Conservation (phyloP, 2,888 invertebrate species). For the Drosophila silvestris region DNA sequence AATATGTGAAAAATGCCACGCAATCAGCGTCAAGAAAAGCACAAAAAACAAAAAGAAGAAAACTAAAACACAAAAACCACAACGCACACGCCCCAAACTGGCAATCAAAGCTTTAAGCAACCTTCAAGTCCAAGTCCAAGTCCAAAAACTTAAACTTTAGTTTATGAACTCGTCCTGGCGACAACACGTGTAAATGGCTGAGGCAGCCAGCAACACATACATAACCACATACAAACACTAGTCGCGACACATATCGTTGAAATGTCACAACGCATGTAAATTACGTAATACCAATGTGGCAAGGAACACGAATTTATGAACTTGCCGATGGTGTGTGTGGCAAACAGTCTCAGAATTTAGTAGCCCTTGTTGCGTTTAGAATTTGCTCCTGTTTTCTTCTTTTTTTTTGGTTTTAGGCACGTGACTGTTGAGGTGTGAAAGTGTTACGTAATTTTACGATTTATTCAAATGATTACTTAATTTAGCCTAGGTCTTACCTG, state of each 20-base stretch:
- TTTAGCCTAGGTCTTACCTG: neutral
- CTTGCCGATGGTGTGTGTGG: slow-evolving; percentile 26
- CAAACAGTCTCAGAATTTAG: slow-evolving; percentile 16
- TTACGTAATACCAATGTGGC: slow-evolving; percentile 57
- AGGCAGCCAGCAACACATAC: slow-evolving; percentile 3
- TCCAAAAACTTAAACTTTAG: slow-evolving; percentile 50
- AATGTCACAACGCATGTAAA: slow-evolving; percentile 64
- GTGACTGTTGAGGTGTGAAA: neutral
- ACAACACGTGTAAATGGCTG: slow-evolving; percentile 52
- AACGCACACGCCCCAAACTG: slow-evolving; percentile 33
- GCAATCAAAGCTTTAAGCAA: slow-evolving; percentile 34
- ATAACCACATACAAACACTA: neutral
- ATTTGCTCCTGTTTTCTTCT: neutral
- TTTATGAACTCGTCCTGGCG: slow-evolving; percentile 72
- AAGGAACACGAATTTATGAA: slow-evolving; percentile 56
- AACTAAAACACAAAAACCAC: slow-evolving; percentile 24
- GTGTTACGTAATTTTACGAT: neutral
- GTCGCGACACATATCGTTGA: slow-evolving; percentile 19
- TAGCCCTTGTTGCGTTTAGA: neutral
- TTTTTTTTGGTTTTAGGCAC: neutral
- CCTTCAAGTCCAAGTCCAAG: slow-evolving; percentile 1
- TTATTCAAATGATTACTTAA: neutral
- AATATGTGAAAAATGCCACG: slow-evolving; percentile 79
- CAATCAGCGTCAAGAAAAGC: slow-evolving; percentile 59
- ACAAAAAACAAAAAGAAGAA: slow-evolving; percentile 22